Conservation (phyloP, 2,888 invertebrate species). For the Copidosoma aretas region DNA sequence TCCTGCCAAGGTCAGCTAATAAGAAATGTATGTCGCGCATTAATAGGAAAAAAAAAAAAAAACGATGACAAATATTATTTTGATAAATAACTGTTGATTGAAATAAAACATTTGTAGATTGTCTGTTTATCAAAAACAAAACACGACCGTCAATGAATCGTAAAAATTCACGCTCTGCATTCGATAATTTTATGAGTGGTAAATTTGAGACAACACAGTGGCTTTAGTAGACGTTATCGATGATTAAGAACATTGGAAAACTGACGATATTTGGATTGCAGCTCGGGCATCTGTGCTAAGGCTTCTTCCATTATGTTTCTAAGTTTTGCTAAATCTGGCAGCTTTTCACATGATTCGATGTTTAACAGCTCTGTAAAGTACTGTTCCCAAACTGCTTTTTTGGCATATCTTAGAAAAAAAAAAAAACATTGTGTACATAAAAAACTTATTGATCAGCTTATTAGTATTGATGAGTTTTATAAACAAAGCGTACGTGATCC, state of each 20-base stretch:
- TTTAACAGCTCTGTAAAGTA: slow-evolving; percentile 84
- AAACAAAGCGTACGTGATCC: background rate
- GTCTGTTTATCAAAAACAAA: slow-evolving; percentile 4
- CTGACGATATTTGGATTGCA: slow-evolving; percentile 52
- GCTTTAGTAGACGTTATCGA: slow-evolving; percentile 58
- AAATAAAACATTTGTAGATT: slow-evolving; percentile 18
- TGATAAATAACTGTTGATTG: slow-evolving; percentile 8
- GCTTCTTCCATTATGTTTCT: slow-evolving; percentile 58
- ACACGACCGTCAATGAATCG: slow-evolving; percentile 6
- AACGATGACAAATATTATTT: background rate
- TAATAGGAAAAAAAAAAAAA: background rate
- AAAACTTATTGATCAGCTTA: background rate
- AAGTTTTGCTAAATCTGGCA: slow-evolving; percentile 75
- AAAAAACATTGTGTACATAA: slow-evolving; percentile 44
- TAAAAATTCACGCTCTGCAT: slow-evolving; percentile 18
- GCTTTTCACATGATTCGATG: slow-evolving; percentile 76
- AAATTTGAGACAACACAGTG: slow-evolving; percentile 24
- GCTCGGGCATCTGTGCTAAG: slow-evolving; percentile 52
- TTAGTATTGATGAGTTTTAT: background rate
- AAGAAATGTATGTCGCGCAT: too few relatives aligned
- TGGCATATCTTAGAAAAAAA: slow-evolving; percentile 68
- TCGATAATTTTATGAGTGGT: slow-evolving; percentile 22
- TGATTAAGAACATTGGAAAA: slow-evolving; percentile 59
- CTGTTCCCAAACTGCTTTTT: slow-evolving; percentile 77
- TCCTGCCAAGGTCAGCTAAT: too few relatives aligned